Conservation (phyloP, 2,888 invertebrate genomes). For the Andrena fulva region DNA sequence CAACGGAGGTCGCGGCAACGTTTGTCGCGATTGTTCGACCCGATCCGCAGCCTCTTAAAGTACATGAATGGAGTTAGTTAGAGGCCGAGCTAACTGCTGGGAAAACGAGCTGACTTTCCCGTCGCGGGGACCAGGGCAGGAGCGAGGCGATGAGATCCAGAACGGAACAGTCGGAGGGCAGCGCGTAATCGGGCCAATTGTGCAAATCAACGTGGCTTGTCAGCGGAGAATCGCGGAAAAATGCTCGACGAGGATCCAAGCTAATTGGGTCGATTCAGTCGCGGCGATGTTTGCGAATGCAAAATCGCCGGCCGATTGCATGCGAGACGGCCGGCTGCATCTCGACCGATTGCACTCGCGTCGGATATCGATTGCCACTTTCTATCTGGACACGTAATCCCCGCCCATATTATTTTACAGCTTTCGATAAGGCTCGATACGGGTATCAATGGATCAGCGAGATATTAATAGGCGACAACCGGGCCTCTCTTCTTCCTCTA, state of each 20-base stretch:
- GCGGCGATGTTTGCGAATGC: slow-evolving; percentile 38
- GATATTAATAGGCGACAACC: neutral
- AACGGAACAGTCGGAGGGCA: neutral
- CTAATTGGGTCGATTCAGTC: slow-evolving; percentile 47
- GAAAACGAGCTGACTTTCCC: neutral
- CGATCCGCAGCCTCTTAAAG: neutral
- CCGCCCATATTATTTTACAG: slow-evolving; percentile 20
- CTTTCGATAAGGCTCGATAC: slow-evolving; percentile 2
- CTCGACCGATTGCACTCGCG: slow-evolving; percentile 36
- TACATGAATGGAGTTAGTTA: slow-evolving; percentile 31
- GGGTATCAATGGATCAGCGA: neutral
- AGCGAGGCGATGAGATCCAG: neutral
- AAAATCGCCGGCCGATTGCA: slow-evolving; percentile 28
- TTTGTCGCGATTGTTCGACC: no score
- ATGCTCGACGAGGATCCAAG: neutral
- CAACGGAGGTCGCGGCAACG: no score
- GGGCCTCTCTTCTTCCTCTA: neutral
- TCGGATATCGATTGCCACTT: slow-evolving; percentile 46
- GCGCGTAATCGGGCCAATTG: slow-evolving; percentile 28
- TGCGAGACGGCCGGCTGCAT: neutral
- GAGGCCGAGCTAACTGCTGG: neutral
- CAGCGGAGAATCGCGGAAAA: slow-evolving; percentile 23
- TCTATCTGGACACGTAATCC: slow-evolving; percentile 4
- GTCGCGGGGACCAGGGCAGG: neutral
- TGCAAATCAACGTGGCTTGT: slow-evolving; percentile 29